Evolutionary conservation across 2,113 vertebrate species (phyloP).

Genomic region (Hydrochoerus hydrochaeris): DNA sequence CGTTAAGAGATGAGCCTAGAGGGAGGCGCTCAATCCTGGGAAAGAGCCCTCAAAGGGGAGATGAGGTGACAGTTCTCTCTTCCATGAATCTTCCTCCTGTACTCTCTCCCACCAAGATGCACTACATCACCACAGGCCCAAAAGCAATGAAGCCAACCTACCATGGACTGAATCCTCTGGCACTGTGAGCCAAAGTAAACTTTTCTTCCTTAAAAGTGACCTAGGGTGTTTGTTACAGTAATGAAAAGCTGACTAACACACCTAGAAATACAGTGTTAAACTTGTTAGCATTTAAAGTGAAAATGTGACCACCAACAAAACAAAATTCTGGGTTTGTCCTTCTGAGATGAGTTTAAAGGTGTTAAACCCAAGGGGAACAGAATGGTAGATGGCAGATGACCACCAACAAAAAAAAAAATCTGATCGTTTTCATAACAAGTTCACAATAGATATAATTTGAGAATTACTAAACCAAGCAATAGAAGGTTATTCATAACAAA

Average conservation of each 20-base stretch:
- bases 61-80: neutral
- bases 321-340: neutral
- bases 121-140: neutral
- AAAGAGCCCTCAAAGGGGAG: neutral
- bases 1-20: neutral
- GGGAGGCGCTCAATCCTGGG: neutral
- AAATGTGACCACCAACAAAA: neutral
- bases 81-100: neutral
- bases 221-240: neutral
- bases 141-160: neutral
- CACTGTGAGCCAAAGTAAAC: neutral
- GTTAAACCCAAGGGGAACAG: neutral
- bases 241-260: neutral
- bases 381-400: neutral
- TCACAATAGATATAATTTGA: neutral
- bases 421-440: neutral
- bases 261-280: neutral
- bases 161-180: neutral
- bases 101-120: neutral
- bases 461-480: constrained; percentile 19
- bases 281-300: neutral
- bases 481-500: neutral
- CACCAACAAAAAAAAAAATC: too few relatives aligned
- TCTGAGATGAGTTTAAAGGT: constrained; percentile 2
- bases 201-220: neutral